Evolutionary conservation across 1,140 invertebrate species (phyloP).

Genomic region (Parapsyche elsis): DNA sequence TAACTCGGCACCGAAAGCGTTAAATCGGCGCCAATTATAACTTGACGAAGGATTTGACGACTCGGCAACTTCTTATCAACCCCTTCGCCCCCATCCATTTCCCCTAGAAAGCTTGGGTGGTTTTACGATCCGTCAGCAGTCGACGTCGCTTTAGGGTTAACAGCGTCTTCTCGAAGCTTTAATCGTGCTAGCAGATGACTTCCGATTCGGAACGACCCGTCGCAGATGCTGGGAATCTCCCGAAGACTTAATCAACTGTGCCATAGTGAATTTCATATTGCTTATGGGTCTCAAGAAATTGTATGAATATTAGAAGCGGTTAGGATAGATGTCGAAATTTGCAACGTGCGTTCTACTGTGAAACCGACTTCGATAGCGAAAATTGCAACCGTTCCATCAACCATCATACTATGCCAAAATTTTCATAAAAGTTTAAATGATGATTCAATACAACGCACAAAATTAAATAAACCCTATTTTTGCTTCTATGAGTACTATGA

Average conservation of each 20-base stretch:
- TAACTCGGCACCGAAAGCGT: constrained; percentile 1
- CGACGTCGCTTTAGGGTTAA: not conserved
- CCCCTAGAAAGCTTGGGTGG: not conserved
- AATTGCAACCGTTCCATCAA: no score
- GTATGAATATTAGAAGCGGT: not conserved
- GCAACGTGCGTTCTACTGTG: not conserved
- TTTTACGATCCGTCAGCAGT: constrained; percentile 21
- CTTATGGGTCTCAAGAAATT: not conserved
- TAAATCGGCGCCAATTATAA: constrained; percentile 1
- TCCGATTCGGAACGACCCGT: not conserved
- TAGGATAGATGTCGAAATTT: not conserved
- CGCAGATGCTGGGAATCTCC: constrained; percentile 23
- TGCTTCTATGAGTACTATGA: no score
- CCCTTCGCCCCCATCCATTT: no score
- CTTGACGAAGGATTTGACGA: not conserved
- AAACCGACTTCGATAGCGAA: no score
- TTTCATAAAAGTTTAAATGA: no score
- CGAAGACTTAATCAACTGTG: constrained; percentile 3
- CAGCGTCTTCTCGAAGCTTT: not conserved
- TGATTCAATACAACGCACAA: no score
- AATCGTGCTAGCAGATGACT: constrained; percentile 31
- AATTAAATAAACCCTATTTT: no score
- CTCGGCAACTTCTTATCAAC: not conserved
- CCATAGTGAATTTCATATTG: not conserved
- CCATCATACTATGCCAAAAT: no score